These are phyloP conservation scores for Phrynosoma platyrhinos DNA, from an alignment of 2,113 vertebrate species.

Conservation along the genomic window DNA sequence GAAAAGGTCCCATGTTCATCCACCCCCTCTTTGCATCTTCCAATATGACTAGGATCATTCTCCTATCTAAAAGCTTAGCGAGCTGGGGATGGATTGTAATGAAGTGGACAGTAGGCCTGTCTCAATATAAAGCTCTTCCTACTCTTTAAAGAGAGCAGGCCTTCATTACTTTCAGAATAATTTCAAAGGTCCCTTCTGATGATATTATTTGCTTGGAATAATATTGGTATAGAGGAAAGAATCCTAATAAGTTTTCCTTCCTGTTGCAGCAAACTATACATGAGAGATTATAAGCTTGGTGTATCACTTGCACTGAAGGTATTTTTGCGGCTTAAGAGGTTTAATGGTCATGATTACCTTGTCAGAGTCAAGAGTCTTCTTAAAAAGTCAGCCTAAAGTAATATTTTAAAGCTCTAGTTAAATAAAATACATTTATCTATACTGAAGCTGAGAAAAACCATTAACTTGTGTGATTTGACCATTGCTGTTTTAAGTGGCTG, in stretches of 20 bases:
- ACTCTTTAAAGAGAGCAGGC: constrained; percentile 14
- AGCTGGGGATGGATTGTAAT: neutral
- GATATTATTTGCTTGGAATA: constrained; percentile 34
- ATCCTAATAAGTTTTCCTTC: constrained; percentile 12
- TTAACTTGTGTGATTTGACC: constrained; percentile 62
- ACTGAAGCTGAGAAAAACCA: constrained; percentile 65
- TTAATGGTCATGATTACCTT: constrained; percentile 63
- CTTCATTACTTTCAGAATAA: neutral
- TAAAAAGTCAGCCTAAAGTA: constrained; percentile 56
- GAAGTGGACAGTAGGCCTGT: neutral
- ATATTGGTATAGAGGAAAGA: constrained; percentile 24
- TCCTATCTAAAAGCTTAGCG: neutral
- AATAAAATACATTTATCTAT: constrained; percentile 64
- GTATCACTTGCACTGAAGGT: constrained; percentile 46
- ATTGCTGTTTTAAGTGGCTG: constrained; percentile 60
- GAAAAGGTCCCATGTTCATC: too few species aligned
- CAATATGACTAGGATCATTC: neutral
- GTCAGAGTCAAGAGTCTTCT: constrained; percentile 63
- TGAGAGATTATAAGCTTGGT: neutral
- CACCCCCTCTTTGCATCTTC: too few species aligned
- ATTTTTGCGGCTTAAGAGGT: constrained; percentile 48
- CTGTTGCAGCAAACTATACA: constrained; percentile 23
- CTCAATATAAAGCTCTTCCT: neutral
- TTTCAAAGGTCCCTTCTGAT: neutral
- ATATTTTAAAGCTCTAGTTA: constrained; percentile 68